phyloP scores from a whole-genome alignment of 2,888 invertebrate genomes.

The Heliconius ismenius region DNA sequence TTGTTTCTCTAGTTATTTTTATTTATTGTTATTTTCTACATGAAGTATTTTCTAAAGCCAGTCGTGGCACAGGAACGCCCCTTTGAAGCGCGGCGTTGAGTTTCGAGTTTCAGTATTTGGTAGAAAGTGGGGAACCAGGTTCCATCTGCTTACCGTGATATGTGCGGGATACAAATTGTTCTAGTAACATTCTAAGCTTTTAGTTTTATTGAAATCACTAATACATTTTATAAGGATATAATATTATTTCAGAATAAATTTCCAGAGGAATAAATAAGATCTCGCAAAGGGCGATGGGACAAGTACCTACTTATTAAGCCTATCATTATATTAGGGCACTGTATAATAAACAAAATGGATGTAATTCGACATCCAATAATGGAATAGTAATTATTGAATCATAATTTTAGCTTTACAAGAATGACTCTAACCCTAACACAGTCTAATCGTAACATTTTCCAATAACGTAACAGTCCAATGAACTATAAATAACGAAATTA shows the following conservation, averaged over 20 bases:
- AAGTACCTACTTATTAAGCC: conserved; percentile 40
- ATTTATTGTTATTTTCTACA: not conserved
- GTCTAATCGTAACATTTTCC: not conserved
- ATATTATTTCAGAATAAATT: conserved; percentile 39
- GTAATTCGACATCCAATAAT: conserved; percentile 18
- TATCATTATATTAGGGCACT: conserved; percentile 28
- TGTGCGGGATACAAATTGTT: too few species aligned
- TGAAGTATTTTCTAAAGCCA: too few species aligned
- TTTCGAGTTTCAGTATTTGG: too few species aligned
- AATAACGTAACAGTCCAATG: too few species aligned
- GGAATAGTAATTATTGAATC: conserved; percentile 20
- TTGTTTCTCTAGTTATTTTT: not conserved
- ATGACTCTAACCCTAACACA: not conserved
- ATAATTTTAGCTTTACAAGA: conserved; percentile 18
- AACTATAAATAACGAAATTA: not conserved
- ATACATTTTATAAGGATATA: not conserved
- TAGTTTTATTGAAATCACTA: not conserved
- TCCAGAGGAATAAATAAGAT: conserved; percentile 45
- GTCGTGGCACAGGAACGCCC: too few species aligned
- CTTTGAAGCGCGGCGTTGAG: too few species aligned
- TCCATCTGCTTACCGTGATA: too few species aligned
- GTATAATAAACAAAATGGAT: conserved; percentile 35
- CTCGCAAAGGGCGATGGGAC: conserved; percentile 42
- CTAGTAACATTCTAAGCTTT: not conserved
- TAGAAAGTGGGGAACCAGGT: too few species aligned